Base-by-base conservation (phyloP, 1,140 invertebrate species). In the Aethina tumida region DNA sequence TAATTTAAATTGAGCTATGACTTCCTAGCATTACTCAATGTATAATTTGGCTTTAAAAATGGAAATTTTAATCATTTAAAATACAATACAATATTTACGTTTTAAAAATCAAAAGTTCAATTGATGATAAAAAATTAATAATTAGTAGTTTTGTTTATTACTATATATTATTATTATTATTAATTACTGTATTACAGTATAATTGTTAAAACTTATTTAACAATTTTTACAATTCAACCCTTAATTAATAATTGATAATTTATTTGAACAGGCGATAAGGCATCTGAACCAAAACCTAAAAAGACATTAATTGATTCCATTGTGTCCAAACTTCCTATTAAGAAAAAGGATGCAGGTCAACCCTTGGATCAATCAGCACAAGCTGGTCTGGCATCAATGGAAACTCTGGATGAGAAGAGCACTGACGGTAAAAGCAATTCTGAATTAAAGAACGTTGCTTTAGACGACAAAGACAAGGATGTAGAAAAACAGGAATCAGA, bases 301-400 rank as follows among this genome's bases (percentile, higher is more conserved):
- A 63, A 58, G 39, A 65, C 63, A 32, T 57, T 80, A 5, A 54
- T 79, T 15, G 66, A 76, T 43, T 73, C 74, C 28, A 78, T 80
- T 38, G 74, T 70, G 9, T 73, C 74, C 13, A 74, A 79, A 35
- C 71, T 79, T 46, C 71, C 58, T 27, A 24, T 49, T 31, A 56
- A 52, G 43, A 54, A 59, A 40, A 51, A 55, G 47, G 48, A 42
- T 4, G 19, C 44, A 8, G 55, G 58, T 8, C 46, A 53, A 37
- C 51, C 50, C 27, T 39, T 60, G n/a, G 52, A 53, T 10, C 62
- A 47, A 52, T 57, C 32, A 50, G 58, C 59, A 7, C 73, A 73
- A 49, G 80, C 77, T 2, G 77, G 79, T 25, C 65, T 86, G 31
- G 81, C 83, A 0, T 84, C 81, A 2, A 76, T 81, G 67, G 83